A percentile compares a stretch with the other conserved stretches of the same genome.
Conservation (phyloP, 2,888 invertebrate genomes). For the Cataglyphis livida region DNA sequence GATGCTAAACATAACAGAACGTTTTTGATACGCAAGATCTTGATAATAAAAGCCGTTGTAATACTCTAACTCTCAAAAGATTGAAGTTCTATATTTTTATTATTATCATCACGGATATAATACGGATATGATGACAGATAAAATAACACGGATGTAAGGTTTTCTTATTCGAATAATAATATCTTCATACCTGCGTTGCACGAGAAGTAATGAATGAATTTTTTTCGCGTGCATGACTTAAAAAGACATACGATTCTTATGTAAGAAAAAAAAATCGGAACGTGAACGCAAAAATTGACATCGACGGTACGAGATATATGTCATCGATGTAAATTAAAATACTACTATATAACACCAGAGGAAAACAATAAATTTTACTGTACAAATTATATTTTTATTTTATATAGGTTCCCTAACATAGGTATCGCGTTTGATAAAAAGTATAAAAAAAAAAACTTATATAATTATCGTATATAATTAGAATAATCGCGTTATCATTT, state of each 20-base stretch:
- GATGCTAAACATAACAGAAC: constrained; percentile 59
- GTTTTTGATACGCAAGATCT: constrained; percentile 64
- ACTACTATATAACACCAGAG: neutral
- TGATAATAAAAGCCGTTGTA: constrained; percentile 71
- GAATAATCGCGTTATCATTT: neutral
- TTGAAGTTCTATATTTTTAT: constrained; percentile 73
- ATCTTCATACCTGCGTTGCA: constrained; percentile 62
- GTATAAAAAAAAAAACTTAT: neutral
- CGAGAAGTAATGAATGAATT: neutral
- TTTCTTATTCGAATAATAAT: constrained; percentile 62
- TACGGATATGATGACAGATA: neutral
- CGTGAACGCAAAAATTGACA: neutral
- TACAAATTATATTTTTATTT: constrained; percentile 49
- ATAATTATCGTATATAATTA: neutral
- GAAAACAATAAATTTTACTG: constrained; percentile 50
- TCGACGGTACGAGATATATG: neutral
- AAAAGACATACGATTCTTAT: neutral
- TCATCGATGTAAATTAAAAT: constrained; percentile 21
- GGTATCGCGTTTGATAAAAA: neutral
- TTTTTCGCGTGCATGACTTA: neutral
- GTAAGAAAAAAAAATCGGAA: neutral
- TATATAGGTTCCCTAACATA: neutral
- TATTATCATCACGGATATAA: constrained; percentile 57
- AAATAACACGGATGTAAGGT: constrained; percentile 61
- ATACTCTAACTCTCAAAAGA: constrained; percentile 61